Evolutionary conservation across 2,888 invertebrate genomes (phyloP), one percentile per base, ranked within the genome.

Genomic region (Cyclophora punctaria): DNA sequence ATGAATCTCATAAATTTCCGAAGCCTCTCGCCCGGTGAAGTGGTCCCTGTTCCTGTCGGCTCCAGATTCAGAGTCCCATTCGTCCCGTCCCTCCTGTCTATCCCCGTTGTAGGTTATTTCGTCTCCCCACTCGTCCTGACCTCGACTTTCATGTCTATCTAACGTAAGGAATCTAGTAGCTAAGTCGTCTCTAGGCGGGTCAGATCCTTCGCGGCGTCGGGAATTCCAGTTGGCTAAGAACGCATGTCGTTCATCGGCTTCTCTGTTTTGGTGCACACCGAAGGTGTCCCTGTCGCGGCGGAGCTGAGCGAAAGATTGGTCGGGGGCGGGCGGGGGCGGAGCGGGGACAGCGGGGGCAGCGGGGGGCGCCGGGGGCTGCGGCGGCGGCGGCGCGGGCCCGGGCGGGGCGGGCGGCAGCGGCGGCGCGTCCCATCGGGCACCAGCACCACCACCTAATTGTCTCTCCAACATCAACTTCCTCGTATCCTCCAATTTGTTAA

Each of bases 401-500:
- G 89, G 89, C 0, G 91, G 91, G 0, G 90, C 91, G 1, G 91
- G 91, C 0, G 91, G 91, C 40, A 91, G 94, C 0, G 92, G 92
- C 0, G 93, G 80, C 2, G 91, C 91, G 51, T 91, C 92, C 83
- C 91, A 92, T 42, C 91, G 90, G 51, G 91, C 92, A 83, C 91
- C 92, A 42, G 91, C 80, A 3, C 90, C 92, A 20, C 92, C 92
- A 63, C 94, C 93, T 47, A 97, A 77, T 79, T 97, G 96, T 62
- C 96, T 94, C 69, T 97, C 96, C 41, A 97, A 78, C 90, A 96
- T 92, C 66, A 95, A 83, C 69, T 95, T 95, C 49, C 97, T 90
- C 5, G 96, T 95, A 58, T 96, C 96, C 73, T 96, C 96, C 43
- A 97, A 80, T 71, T 97, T 96, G 47, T 96, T 93, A 34, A 93